Conservation (phyloP, 2,888 invertebrate species). For the Crepidodera aurea region DNA sequence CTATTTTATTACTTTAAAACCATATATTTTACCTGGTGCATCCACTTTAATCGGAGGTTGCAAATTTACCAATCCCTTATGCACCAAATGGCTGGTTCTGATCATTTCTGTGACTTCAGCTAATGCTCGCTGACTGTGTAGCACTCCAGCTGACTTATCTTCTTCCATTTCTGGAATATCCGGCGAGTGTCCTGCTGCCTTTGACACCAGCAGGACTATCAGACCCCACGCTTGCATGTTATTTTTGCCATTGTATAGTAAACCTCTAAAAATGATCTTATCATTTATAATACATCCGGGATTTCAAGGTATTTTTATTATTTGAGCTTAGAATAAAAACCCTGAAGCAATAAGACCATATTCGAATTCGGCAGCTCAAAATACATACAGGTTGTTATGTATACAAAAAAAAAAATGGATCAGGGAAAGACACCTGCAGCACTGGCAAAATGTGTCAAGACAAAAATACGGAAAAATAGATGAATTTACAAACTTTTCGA, state of each 20-base stretch:
- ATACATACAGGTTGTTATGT: too few relatives aligned
- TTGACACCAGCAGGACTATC: constrained; percentile 88
- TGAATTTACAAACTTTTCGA: too few relatives aligned
- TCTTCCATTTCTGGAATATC: constrained; percentile 84
- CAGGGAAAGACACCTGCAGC: too few relatives aligned
- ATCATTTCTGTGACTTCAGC: constrained; percentile 98
- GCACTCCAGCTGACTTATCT: constrained; percentile 85
- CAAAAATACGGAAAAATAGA: too few relatives aligned
- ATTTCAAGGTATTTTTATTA: too few relatives aligned
- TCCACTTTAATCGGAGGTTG: constrained; percentile 60
- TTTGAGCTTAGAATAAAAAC: too few relatives aligned
- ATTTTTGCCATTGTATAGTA: constrained; percentile 91
- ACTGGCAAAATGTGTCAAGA: too few relatives aligned
- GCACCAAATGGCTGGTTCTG: constrained; percentile 89
- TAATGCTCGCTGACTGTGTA: constrained; percentile 85
- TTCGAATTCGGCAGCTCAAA: too few relatives aligned
- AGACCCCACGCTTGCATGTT: constrained; percentile 95
- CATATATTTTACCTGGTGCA: constrained; percentile 35
- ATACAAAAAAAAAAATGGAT: too few relatives aligned
- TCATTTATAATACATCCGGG: too few relatives aligned
- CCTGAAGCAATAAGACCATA: too few relatives aligned
- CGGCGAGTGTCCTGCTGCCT: constrained; percentile 86
- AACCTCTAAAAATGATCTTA: constrained; percentile 69
- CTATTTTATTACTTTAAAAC: too few relatives aligned
- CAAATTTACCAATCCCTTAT: constrained; percentile 82